These are phyloP conservation scores for Nothoprocta pentlandii DNA, from an alignment of 2,113 vertebrate species.

Conservation along the genomic window DNA sequence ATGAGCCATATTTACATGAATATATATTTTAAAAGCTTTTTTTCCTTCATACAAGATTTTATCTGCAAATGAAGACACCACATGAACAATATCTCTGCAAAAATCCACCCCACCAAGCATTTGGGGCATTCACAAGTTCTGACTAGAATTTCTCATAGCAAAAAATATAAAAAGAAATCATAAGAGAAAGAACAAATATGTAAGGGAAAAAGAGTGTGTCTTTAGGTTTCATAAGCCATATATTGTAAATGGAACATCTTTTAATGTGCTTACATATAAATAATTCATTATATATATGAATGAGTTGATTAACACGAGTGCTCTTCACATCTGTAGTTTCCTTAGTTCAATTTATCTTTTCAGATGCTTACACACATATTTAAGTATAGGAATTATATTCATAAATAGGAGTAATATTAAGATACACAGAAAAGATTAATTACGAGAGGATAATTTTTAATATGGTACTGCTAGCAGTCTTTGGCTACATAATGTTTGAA, in stretches of 20 bases:
- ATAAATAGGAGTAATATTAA: not conserved
- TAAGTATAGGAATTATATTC: not conserved
- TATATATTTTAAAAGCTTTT: not conserved
- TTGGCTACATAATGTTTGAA: not conserved
- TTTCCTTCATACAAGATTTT: not conserved
- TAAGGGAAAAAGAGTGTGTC: not conserved
- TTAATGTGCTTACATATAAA: not conserved
- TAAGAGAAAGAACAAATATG: not conserved
- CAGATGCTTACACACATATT: not conserved
- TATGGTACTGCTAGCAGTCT: not conserved
- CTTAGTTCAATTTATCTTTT: not conserved
- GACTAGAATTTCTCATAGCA: not conserved
- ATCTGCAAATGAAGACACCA: not conserved
- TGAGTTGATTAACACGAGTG: not conserved
- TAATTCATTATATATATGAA: not conserved
- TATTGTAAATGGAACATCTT: not conserved
- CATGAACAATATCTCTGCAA: not conserved
- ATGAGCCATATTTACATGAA: not conserved
- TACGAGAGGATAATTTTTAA: not conserved
- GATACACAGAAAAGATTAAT: not conserved
- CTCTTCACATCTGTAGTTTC: not conserved
- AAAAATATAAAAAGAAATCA: not conserved
- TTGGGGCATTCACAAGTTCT: not conserved
- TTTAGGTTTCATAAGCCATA: not conserved
- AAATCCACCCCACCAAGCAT: not conserved